phyloP scores from a whole-genome alignment of 2,888 invertebrate species.

The Perizoma flavofasciatum region DNA sequence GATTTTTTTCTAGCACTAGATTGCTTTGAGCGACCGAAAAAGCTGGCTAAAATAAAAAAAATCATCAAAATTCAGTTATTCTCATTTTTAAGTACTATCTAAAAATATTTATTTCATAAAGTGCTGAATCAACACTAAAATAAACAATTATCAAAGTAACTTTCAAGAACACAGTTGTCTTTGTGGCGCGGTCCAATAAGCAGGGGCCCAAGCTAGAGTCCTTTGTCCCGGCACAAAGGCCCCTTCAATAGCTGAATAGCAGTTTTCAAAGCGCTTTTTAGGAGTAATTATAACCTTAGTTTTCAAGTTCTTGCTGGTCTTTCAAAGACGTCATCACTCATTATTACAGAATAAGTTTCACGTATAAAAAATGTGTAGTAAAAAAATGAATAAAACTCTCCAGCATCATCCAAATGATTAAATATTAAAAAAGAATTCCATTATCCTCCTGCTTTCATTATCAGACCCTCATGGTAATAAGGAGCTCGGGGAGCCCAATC shows the following conservation, averaged over 20 bases:
- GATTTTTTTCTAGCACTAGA: neutral
- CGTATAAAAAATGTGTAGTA: too few species aligned
- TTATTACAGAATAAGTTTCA: constrained; percentile 1
- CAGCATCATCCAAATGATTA: too few species aligned
- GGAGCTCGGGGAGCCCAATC: too few species aligned
- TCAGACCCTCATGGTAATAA: too few species aligned
- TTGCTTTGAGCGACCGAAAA: too few species aligned
- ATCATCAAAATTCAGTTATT: too few species aligned
- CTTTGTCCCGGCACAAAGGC: constrained; percentile 48
- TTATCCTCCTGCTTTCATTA: too few species aligned
- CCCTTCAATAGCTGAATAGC: constrained; percentile 33
- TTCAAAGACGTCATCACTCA: neutral
- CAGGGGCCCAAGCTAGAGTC: constrained; percentile 40
- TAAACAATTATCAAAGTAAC: constrained; percentile 26
- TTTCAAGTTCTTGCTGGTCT: constrained; percentile 24
- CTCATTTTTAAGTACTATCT: too few species aligned
- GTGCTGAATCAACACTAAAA: constrained; percentile 7
- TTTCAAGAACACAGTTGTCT: constrained; percentile 24
- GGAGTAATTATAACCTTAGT: constrained; percentile 33
- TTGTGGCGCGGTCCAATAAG: constrained; percentile 31
- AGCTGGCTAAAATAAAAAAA: too few species aligned
- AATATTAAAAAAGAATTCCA: too few species aligned
- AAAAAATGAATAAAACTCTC: too few species aligned
- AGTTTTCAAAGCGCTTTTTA: constrained; percentile 38
- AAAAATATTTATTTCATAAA: too few species aligned